Evolutionary conservation across 53 echinoderm and acorn worm genomes (phyloP).

Genomic region (Patiria pectinifera): DNA sequence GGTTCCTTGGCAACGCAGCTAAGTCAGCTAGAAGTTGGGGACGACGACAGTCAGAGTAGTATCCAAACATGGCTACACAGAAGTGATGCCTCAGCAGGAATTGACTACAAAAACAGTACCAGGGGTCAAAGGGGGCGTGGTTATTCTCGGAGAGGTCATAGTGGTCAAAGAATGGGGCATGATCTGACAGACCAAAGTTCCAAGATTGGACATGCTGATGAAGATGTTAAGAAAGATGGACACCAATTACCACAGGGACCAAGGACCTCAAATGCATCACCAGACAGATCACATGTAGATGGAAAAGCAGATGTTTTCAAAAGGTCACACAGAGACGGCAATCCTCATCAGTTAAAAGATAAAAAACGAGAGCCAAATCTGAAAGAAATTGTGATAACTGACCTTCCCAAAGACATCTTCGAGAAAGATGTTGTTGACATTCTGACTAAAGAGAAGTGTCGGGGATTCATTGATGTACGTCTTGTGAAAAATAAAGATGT

Average conservation of each 20-base stretch:
- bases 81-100: background rate
- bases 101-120: background rate
- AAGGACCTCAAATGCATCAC: no score
- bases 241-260: no score
- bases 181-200: no score
- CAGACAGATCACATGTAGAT: no score
- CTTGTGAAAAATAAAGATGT: background rate
- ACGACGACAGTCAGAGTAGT: background rate
- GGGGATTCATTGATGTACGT: conserved; percentile 18
- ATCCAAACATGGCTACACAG: conserved; percentile 24
- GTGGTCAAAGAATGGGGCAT: no score
- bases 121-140: no score
- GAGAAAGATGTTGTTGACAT: conserved; percentile 41
- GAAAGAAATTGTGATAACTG: conserved; percentile 46
- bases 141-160: no score
- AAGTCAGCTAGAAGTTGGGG: background rate
- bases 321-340: no score
- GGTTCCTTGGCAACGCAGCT: background rate
- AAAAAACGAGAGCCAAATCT: conserved; percentile 5
- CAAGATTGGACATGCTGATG: no score
- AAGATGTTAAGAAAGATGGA: no score
- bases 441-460: conserved; percentile 35
- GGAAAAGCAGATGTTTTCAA: no score
- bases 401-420: conserved; percentile 37
- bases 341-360: background rate